Evolutionary conservation across 2,113 vertebrate species (phyloP), one percentile per base, ranked within the genome.

Genomic region (Psittacula cyanocephala): DNA sequence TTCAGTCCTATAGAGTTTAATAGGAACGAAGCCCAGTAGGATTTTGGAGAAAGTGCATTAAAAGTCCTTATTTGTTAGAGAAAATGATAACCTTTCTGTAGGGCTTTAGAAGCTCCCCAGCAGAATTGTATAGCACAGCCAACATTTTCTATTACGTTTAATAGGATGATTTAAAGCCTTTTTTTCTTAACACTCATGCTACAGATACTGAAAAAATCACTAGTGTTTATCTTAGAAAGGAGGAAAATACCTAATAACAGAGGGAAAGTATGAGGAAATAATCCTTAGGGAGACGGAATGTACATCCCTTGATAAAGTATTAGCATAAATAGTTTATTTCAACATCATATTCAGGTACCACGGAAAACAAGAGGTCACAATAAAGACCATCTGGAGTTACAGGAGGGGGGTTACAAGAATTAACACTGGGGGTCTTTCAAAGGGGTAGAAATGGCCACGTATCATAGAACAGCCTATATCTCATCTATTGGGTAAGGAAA

Each of bases 11-110:
- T 4, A 37, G 90, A 74, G 69, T 81, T 74, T 57, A 91, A 93
- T 20, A 62, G 74, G 85, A 81, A 71, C 11, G 63, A 91, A 89
- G 53, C 60, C 81, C 74, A 78, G 28, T 4, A 43, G 90, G 78
- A 91, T 89, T 91, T 64, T 16, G 22, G 7, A 55, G 64, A 39
- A 62, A 95, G 60, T 39, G 35, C 86, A 79, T 90, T 92, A 67
- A 67, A 69, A 77, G 47, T 37, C 81, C 64, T 43, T 70, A 43
- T 91, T 90, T 93, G 68, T 41, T 67, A 57, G 12, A 57, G 77
- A 55, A 94, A 81, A 93, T 11, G 72, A 91, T 91, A 80, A 94
- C 84, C 49, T 91, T 94, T 90, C 74, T 33, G 16, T 55, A 49
- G 79, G 65, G 60, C 29, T 81, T 83, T 47, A 91, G 78, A 65